Evolutionary conservation across 2,888 invertebrate genomes (phyloP).

Genomic region (Anarsia innoxiella): DNA sequence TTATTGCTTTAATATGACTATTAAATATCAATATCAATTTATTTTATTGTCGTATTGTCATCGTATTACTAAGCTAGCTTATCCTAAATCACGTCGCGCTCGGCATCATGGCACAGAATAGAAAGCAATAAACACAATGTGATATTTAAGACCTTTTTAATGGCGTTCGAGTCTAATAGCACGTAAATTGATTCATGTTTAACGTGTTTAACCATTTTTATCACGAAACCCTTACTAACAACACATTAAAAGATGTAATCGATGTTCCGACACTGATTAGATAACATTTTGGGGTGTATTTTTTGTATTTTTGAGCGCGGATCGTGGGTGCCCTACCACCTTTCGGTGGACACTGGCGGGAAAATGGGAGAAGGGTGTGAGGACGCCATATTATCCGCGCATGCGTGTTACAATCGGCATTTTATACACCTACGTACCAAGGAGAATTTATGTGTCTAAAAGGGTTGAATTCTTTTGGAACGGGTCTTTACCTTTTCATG

Average conservation of each 20-base stretch:
- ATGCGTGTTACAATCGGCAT: no score
- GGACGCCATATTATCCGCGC: conserved; percentile 31
- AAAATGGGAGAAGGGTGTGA: conserved; percentile 33
- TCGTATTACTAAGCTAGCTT: conserved; percentile 17
- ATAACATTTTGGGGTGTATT: conserved; percentile 18
- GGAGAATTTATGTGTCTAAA: no score
- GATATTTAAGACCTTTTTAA: conserved; percentile 34
- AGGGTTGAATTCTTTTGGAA: no score
- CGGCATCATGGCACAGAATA: conserved; percentile 59
- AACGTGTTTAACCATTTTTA: conserved; percentile 45
- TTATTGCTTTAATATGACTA: conserved; percentile 31
- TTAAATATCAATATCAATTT: no score
- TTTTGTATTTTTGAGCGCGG: conserved; percentile 14
- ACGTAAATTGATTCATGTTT: conserved; percentile 33
- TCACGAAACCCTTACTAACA: no score
- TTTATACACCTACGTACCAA: no score
- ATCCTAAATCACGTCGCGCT: conserved; percentile 40
- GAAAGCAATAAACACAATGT: conserved; percentile 42
- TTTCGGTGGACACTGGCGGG: conserved; percentile 48
- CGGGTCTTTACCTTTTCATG: no score
- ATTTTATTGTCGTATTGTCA: conserved; percentile 33
- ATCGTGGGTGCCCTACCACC: conserved; percentile 24
- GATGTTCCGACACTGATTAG: conserved; percentile 22
- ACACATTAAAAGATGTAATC: no score
- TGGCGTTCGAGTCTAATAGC: conserved; percentile 21